Percentiles rank a stretch among this genome's conserved stretches.
phyloP scores from a whole-genome alignment of 2,888 invertebrate species.

The Erebia palarica region DNA sequence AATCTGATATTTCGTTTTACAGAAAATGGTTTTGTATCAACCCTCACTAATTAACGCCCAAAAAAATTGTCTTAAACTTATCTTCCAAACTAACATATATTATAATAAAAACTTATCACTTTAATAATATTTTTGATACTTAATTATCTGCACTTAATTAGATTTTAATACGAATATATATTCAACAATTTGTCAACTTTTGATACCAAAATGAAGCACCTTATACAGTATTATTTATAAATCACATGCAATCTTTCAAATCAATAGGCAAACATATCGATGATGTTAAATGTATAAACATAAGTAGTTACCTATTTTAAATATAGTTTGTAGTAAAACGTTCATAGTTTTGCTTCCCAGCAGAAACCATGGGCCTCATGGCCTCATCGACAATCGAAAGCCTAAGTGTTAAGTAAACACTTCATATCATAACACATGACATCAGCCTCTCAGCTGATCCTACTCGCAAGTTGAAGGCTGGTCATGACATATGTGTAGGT shows the following conservation, averaged over 20 bases:
- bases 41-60: too few species aligned
- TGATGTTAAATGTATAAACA: background rate
- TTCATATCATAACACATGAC: slow-evolving; percentile 60
- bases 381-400: slow-evolving; percentile 38
- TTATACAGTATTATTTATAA: background rate
- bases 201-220: background rate
- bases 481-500: slow-evolving; percentile 60
- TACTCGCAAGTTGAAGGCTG: slow-evolving; percentile 69
- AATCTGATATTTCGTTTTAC: too few species aligned
- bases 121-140: slow-evolving; percentile 6
- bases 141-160: slow-evolving; percentile 23
- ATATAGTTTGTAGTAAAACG: background rate
- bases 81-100: background rate
- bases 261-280: background rate
- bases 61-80: too few species aligned
- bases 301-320: background rate
- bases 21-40: too few species aligned
- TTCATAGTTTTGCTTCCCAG: slow-evolving; percentile 34
- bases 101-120: background rate
- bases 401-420: slow-evolving; percentile 56
- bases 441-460: slow-evolving; percentile 74
- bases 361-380: slow-evolving; percentile 35
- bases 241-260: background rate
- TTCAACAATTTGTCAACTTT: slow-evolving; percentile 19
- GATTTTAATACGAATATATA: slow-evolving; percentile 25